Percentiles rank a stretch among this genome's conserved stretches.
Conservation (phyloP, 2,113 vertebrate species). For the Progne subis region DNA sequence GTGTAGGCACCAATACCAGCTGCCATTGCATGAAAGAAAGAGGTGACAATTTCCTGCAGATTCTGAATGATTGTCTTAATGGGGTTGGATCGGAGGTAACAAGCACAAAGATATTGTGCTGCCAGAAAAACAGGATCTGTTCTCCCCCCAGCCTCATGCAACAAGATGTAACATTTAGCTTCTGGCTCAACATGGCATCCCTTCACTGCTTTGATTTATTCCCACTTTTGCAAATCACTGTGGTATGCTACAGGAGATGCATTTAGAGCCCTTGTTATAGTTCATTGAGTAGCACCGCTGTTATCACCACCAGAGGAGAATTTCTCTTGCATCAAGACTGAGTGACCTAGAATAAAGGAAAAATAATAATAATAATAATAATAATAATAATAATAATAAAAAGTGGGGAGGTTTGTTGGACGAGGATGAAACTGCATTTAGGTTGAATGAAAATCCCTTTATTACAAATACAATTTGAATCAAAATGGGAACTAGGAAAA, state of each 20-base stretch:
- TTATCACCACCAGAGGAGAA: constrained; percentile 64
- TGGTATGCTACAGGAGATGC: constrained; percentile 69
- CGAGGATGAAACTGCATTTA: constrained; percentile 69
- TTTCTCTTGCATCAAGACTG: constrained; percentile 54
- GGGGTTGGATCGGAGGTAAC: constrained; percentile 63
- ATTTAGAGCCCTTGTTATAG: constrained; percentile 68
- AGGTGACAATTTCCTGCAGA: constrained; percentile 71
- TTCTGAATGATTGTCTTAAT: constrained; percentile 74
- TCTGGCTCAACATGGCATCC: constrained; percentile 72
- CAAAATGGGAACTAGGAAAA: constrained; percentile 62
- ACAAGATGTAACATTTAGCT: constrained; percentile 81
- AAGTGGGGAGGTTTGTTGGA: constrained; percentile 43
- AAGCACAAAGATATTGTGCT: constrained; percentile 63
- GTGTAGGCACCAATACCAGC: constrained; percentile 70
- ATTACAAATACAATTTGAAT: constrained; percentile 74
- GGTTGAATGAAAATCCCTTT: constrained; percentile 76
- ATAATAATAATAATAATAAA: constrained; percentile 39
- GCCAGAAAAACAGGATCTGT: constrained; percentile 65
- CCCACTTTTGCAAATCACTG: constrained; percentile 76
- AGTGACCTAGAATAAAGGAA: constrained; percentile 71
- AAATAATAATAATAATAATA: constrained; percentile 50
- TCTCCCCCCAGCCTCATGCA: constrained; percentile 51
- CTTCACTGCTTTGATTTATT: constrained; percentile 77
- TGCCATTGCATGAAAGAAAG: constrained; percentile 70
- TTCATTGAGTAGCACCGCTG: constrained; percentile 67